Evolutionary conservation across 37 sponge, comb jelly and placozoan species (phyloP).

Genomic region (Axinella damicornis): DNA sequence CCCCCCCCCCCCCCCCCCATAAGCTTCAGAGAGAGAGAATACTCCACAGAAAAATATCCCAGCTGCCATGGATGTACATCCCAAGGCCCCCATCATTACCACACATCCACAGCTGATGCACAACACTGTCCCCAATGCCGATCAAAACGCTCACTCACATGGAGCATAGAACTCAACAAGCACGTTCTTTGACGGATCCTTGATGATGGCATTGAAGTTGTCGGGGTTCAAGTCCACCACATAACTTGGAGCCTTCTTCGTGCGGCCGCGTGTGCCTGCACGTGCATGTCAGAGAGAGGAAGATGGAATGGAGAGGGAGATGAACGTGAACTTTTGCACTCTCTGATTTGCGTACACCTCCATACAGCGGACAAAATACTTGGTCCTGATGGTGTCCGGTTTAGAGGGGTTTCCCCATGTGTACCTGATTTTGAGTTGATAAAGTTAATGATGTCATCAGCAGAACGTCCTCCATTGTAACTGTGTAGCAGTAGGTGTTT

Average conservation of each 20-base stretch:
- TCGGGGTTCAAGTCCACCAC: constrained; percentile 82
- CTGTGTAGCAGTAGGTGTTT: too few relatives aligned
- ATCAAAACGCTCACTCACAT: constrained; percentile 64
- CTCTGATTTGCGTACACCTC: too few relatives aligned
- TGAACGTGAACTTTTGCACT: too few relatives aligned
- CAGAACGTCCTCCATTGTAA: constrained; percentile 91
- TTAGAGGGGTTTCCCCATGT: too few relatives aligned
- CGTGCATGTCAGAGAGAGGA: background rate
- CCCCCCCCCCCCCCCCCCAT: constrained; percentile 7
- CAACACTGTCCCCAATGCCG: too few relatives aligned
- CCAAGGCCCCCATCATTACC: too few relatives aligned
- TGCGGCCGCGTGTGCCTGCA: constrained; percentile 51
- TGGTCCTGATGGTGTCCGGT: too few relatives aligned
- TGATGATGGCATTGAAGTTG: constrained; percentile 88
- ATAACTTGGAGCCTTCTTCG: constrained; percentile 64
- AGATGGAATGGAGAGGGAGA: background rate
- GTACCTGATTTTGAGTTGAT: constrained; percentile 83
- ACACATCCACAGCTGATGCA: too few relatives aligned
- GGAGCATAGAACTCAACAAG: constrained; percentile 99
- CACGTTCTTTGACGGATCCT: constrained; percentile 86
- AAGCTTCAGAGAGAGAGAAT: too few relatives aligned
- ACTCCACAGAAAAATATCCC: too few relatives aligned
- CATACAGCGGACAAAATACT: too few relatives aligned
- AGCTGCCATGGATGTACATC: too few relatives aligned
- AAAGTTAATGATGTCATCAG: constrained; percentile 93